Percentiles rank a stretch among this genome's conserved stretches.
phyloP scores from a whole-genome alignment of 2,888 invertebrate species.

The Patella caerulea region DNA sequence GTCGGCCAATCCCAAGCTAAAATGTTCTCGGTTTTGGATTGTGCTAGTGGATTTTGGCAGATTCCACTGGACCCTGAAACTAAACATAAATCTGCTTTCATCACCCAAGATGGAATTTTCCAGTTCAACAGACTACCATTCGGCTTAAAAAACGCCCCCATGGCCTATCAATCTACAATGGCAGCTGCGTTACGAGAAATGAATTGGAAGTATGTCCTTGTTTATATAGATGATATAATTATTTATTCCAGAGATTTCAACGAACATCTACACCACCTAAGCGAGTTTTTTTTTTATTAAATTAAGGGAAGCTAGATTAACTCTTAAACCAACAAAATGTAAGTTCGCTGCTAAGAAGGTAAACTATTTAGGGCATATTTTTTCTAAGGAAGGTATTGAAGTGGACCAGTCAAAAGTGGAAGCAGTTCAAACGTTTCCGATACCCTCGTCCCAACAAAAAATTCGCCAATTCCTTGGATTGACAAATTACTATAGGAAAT shows the following conservation, averaged over 20 bases:
- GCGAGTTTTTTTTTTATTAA: constrained; percentile 34
- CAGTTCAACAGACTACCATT: constrained; percentile 39
- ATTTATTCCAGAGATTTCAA: constrained; percentile 35
- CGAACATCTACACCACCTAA: constrained; percentile 35
- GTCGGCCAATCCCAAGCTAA: constrained; percentile 29
- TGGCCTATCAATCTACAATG: constrained; percentile 38
- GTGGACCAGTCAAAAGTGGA: constrained; percentile 33
- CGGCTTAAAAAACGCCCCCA: constrained; percentile 41
- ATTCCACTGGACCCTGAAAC: constrained; percentile 31
- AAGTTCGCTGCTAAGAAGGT: constrained; percentile 34
- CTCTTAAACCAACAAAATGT: constrained; percentile 43
- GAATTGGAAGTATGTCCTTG: constrained; percentile 39
- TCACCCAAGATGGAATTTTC: constrained; percentile 35
- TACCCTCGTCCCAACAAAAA: constrained; percentile 31
- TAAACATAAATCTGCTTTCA: constrained; percentile 37
- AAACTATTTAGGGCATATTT: constrained; percentile 37
- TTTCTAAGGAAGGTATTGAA: constrained; percentile 34
- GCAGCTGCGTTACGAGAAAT: constrained; percentile 33
- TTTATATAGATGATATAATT: constrained; percentile 47
- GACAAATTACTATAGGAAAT: constrained; percentile 36
- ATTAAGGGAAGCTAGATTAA: constrained; percentile 34
- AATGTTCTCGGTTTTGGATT: constrained; percentile 33
- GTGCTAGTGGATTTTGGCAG: constrained; percentile 34
- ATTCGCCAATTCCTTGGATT: constrained; percentile 34
- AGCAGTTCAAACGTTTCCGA: constrained; percentile 25